Percentiles rank a stretch among this genome's conserved stretches.
Evolutionary conservation across 2,888 invertebrate genomes (phyloP).

Genomic region (Microchrysa polita): DNA sequence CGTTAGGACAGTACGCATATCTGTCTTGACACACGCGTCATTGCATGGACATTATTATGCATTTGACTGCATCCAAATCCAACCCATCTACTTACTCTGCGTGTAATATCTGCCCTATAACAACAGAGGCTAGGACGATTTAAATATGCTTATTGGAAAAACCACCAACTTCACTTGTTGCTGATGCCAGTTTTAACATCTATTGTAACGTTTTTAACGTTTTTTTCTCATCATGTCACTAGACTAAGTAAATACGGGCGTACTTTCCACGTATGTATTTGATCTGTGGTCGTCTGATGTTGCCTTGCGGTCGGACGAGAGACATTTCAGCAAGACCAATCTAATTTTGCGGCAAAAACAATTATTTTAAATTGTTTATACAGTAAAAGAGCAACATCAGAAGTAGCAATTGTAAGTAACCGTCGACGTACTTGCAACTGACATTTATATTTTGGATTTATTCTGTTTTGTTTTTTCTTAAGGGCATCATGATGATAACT

Average conservation of each 20-base stretch:
- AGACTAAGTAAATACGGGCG: conserved; percentile 9
- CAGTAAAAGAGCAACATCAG: neutral
- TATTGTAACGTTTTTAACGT: too few species aligned
- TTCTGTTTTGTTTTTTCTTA: too few species aligned
- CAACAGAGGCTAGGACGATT: neutral
- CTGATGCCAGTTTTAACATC: too few species aligned
- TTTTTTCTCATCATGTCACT: neutral
- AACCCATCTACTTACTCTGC: too few species aligned
- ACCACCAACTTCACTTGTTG: conserved; percentile 2
- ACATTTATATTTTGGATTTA: too few species aligned
- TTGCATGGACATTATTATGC: neutral
- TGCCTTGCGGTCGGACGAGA: too few species aligned
- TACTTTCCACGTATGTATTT: conserved; percentile 9
- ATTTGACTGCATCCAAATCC: neutral
- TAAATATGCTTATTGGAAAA: conserved; percentile 15
- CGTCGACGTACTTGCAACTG: too few species aligned
- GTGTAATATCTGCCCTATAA: too few species aligned
- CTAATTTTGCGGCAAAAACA: conserved; percentile 35
- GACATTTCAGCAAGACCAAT: conserved; percentile 3
- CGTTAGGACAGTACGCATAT: neutral
- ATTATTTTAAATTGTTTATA: conserved; percentile 26
- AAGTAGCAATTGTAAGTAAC: too few species aligned
- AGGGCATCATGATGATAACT: too few species aligned
- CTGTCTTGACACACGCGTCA: neutral
- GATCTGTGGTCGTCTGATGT: conserved; percentile 8